These are phyloP conservation scores for Aphelocoma coerulescens DNA, from an alignment of 2,113 vertebrate species.

Conservation along the genomic window DNA sequence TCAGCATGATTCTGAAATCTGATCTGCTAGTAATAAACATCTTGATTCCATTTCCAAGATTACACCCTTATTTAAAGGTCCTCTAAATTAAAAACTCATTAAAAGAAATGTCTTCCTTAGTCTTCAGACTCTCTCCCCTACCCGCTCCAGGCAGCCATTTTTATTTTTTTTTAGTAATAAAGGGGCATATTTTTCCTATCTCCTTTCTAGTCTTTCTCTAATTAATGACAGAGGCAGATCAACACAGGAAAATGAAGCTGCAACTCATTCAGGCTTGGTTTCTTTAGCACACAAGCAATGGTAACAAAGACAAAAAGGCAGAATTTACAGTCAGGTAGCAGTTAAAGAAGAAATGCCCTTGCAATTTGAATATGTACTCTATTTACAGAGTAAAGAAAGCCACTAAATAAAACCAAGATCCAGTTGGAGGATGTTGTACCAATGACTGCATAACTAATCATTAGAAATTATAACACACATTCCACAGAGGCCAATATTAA, in stretches of 20 bases:
- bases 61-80: background rate
- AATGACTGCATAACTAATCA: background rate
- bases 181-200: background rate
- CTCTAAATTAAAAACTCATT: background rate
- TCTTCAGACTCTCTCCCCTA: background rate
- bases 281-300: background rate
- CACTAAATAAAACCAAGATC: background rate
- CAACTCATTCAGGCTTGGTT: background rate
- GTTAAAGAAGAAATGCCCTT: background rate
- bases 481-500: constrained; percentile 26
- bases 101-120: background rate
- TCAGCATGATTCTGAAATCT: background rate
- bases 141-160: background rate
- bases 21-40: background rate
- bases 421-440: background rate
- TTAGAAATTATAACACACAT: constrained; percentile 29
- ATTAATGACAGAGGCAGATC: background rate
- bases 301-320: background rate
- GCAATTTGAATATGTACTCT: background rate
- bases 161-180: background rate
- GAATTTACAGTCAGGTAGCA: background rate
- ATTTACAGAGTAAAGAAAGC: background rate
- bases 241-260: background rate
- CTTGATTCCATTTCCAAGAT: constrained; percentile 9
- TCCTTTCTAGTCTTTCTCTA: background rate